Evolutionary conservation across 2,888 invertebrate genomes (phyloP).

Genomic region (Drosophila limbata): DNA sequence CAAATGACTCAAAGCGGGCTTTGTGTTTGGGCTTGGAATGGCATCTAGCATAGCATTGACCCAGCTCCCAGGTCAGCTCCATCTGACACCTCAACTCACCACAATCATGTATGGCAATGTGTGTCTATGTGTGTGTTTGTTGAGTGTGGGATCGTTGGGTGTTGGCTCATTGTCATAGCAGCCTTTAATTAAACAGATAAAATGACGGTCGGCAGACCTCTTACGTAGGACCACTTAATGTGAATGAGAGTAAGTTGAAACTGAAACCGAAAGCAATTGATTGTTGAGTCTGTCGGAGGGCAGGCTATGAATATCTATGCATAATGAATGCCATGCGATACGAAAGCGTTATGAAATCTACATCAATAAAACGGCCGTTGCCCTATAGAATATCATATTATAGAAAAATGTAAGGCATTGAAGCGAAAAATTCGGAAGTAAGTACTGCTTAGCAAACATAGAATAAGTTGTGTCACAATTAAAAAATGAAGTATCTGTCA

Average conservation of each 20-base stretch:
- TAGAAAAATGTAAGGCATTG: background rate
- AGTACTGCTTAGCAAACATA: too few species aligned
- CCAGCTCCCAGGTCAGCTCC: background rate
- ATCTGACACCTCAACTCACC: conserved; percentile 9
- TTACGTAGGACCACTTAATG: conserved; percentile 5
- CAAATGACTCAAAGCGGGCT: conserved; percentile 39
- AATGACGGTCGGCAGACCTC: conserved; percentile 24
- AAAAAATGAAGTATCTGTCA: too few species aligned
- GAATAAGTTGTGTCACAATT: too few species aligned
- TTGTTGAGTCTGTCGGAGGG: background rate
- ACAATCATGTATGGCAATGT: conserved; percentile 1
- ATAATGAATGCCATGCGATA: conserved; percentile 22
- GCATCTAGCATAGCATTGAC: conserved; percentile 9
- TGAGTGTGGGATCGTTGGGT: background rate
- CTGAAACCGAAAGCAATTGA: background rate
- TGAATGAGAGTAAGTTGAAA: conserved; percentile 5
- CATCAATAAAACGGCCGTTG: background rate
- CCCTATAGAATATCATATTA: background rate
- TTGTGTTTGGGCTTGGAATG: conserved; percentile 9
- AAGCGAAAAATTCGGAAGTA: too few species aligned
- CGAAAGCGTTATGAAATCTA: conserved; percentile 12
- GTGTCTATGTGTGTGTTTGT: background rate
- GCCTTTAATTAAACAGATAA: conserved; percentile 65
- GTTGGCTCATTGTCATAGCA: conserved; percentile 43
- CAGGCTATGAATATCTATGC: conserved; percentile 1